Evolutionary conservation across 2,113 vertebrate genomes (phyloP), one percentile per base, ranked within the genome.

Genomic region (Oncorhynchus keta): DNA sequence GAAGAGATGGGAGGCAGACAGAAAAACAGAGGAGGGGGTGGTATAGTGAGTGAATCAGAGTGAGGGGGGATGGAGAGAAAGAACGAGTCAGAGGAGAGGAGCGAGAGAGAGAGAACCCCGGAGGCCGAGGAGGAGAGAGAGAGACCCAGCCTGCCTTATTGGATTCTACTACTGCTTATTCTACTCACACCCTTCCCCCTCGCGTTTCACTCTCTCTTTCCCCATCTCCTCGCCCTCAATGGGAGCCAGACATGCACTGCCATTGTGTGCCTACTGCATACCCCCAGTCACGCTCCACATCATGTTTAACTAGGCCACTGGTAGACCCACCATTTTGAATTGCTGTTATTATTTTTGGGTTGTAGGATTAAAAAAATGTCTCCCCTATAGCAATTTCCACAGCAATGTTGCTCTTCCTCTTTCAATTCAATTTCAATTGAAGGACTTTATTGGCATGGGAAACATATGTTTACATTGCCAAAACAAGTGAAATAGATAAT

Each of bases 121-220:
- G 87, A 90, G 88, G 84, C 83, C 82, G 49, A 35, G 51, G 9
- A 55, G 68, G 79, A 62, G 89, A 83, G 84, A 80, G 69, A 86
- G 72, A 87, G 81, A 82, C 74, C 62, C 75, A 48, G 81, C 67
- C 65, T 76, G 30, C 30, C 89, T 87, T 61, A 89, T 88, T 85
- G 79, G 86, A 90, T 90, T 89, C 80, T 88, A 90, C 84, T 87
- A 88, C 64, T 76, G 70, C 85, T 49, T 55, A 59, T 48, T 83
- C 81, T 83, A 87, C 83, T 48, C 76, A 72, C 86, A 85, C 90
- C 88, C 90, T 87, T 86, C 92, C 92, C 90, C 89, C 89, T 87
- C 88, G 81, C 87, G 73, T 81, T 90, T 88, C 86, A 78, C 88
- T 79, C 89, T 89, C 82, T 65, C 22, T 20, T 45, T 28, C 51